Base-by-base conservation (phyloP, 64 coral and sea anemone genomes). In the Montipora efflorescens region DNA sequence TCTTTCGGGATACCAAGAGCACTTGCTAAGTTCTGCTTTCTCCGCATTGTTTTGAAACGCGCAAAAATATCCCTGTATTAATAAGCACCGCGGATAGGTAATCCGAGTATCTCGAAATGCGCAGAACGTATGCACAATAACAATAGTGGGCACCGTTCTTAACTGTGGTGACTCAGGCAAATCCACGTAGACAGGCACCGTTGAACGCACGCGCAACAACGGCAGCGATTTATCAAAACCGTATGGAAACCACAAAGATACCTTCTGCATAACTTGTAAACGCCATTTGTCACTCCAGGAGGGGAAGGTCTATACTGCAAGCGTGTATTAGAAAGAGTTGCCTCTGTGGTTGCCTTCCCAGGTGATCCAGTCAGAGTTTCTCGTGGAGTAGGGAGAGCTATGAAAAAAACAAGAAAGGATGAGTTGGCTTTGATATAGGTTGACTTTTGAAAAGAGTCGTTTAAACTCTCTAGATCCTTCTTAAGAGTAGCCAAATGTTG, bases 221-320 rank as follows among this genome's bases (percentile, higher is more conserved):
- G 25, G 25, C 25, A 2, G 9, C 52, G 5, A 55, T 55, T 55
- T 55, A 55, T 55, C 9, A 55, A 55, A 55, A 55, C 52, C 13
- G 59, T 64, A 64, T 15, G 8, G 18, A 71, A 71, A 21, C 5
- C 46, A 50, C 15, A 16, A 1, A 48, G 47, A 21, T 71, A 86
- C 82, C 82, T 86, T 50, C 2, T 84, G 81, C 81, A 84, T 8
- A 84, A 19, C 47, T 45, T 67, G 6, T 66, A 84, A 13, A 59
- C 61, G 13, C 81, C 81, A 84, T 67, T 47, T 68, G 59, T 67
- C 4, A 84, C 81, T 67, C 81, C 81, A 48, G 81, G 81, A 16
- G 81, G 81, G 59, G 25, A 67, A 47, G 81, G 81, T 67, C 81
- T 84, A 28, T 84, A 84, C 6, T 22, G 81, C 10, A 86, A 68